Percentiles rank a stretch among this genome's conserved stretches.
phyloP scores from a whole-genome alignment of 2,888 invertebrate genomes.

The Barypeithes pellucidus region DNA sequence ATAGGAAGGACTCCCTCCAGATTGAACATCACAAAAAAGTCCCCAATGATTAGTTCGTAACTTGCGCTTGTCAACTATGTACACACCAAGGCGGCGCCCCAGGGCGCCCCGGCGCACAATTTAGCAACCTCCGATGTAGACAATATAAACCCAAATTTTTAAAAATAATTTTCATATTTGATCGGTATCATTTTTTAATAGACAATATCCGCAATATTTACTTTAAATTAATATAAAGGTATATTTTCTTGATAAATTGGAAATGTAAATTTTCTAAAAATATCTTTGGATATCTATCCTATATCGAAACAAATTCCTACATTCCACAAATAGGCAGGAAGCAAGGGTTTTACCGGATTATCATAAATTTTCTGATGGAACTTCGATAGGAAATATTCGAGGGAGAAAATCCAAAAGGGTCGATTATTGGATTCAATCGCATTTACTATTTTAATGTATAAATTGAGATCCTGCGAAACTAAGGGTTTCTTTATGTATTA shows the following conservation, averaged over 20 bases:
- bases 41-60: too few species aligned
- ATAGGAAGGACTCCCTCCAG: too few species aligned
- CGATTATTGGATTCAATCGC: not conserved
- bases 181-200: too few species aligned
- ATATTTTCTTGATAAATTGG: not conserved
- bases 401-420: conserved; percentile 5
- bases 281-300: not conserved
- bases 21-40: too few species aligned
- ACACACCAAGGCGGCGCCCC: too few species aligned
- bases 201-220: too few species aligned
- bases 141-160: too few species aligned
- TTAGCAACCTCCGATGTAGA: too few species aligned
- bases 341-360: conserved; percentile 10
- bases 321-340: conserved; percentile 6
- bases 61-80: too few species aligned
- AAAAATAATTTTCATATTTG: too few species aligned
- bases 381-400: conserved; percentile 11
- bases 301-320: not conserved
- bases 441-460: conserved; percentile 4
- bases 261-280: not conserved
- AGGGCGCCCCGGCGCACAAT: too few species aligned
- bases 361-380: conserved; percentile 22
- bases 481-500: not conserved
- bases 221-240: too few species aligned
- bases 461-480: not conserved